These are phyloP conservation scores for Anguilla megastoma DNA, from an alignment of 2,797 vertebrate genomes.

Conservation along the genomic window DNA sequence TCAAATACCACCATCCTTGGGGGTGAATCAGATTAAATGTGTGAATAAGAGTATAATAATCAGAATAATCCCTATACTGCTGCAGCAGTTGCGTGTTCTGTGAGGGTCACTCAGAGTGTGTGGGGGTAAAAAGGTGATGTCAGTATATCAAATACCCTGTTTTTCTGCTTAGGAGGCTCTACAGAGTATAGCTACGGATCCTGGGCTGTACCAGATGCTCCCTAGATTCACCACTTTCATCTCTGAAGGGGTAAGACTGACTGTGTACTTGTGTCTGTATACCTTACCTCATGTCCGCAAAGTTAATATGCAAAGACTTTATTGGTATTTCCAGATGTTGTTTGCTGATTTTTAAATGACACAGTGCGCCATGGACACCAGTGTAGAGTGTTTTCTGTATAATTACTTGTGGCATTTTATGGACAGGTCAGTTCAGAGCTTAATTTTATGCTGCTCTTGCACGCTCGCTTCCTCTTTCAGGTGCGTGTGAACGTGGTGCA, in stretches of 20 bases:
- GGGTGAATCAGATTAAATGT: too few relatives aligned
- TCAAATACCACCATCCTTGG: background rate
- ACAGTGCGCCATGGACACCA: background rate
- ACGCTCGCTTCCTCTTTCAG: conserved; percentile 54
- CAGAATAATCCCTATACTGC: background rate
- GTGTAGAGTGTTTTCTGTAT: background rate
- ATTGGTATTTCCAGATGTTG: background rate
- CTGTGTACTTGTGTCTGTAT: background rate
- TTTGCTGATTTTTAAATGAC: background rate
- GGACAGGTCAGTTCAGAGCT: background rate
- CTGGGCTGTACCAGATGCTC: conserved; percentile 93
- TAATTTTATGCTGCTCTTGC: background rate
- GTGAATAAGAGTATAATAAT: background rate
- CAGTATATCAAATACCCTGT: background rate
- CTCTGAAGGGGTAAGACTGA: conserved; percentile 87
- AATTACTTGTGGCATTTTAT: background rate
- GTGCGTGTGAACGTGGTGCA: conserved; percentile 94
- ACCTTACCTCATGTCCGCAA: background rate
- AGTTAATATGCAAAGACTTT: background rate
- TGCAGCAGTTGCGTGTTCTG: background rate
- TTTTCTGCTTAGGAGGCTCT: conserved; percentile 80
- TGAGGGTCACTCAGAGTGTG: background rate
- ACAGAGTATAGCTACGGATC: conserved; percentile 95
- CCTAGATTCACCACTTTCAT: conserved; percentile 95
- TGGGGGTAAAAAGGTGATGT: background rate